Conservation (phyloP, 2,888 invertebrate genomes). For the Electrophaes corylata region DNA sequence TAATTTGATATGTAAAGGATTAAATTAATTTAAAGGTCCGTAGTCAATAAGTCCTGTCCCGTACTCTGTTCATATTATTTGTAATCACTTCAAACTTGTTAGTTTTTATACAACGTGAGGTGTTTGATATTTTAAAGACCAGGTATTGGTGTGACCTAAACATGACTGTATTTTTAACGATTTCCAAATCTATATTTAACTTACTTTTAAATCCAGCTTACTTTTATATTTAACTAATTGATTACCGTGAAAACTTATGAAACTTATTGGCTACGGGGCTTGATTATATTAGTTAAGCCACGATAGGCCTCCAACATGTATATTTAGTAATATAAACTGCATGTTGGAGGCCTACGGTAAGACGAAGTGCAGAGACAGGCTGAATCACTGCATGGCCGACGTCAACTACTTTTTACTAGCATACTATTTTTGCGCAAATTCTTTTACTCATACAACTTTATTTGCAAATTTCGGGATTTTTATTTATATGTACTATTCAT, state of each 20-base stretch:
- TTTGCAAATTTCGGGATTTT: too few relatives aligned
- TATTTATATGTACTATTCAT: too few relatives aligned
- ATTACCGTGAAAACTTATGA: not conserved
- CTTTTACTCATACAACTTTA: too few relatives aligned
- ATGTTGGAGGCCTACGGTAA: slow-evolving; percentile 22
- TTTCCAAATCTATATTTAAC: too few relatives aligned
- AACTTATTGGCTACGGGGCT: slow-evolving; percentile 22
- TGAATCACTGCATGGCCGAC: not conserved
- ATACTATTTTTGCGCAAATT: too few relatives aligned
- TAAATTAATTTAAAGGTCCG: slow-evolving; percentile 14
- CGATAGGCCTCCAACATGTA: slow-evolving; percentile 23
- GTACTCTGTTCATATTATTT: too few relatives aligned
- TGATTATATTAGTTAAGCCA: slow-evolving; percentile 16
- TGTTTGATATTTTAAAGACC: too few relatives aligned
- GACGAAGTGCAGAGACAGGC: slow-evolving; percentile 15
- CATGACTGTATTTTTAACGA: too few relatives aligned
- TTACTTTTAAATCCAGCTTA: too few relatives aligned
- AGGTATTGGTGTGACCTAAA: too few relatives aligned
- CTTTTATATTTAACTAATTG: too few relatives aligned
- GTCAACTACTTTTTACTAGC: not conserved
- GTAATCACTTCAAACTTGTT: not conserved
- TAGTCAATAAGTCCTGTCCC: slow-evolving; percentile 13
- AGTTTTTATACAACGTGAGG: too few relatives aligned
- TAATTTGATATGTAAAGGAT: slow-evolving; percentile 23
- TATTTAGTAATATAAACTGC: not conserved